Percentiles rank a stretch among this genome's conserved stretches.
Evolutionary conservation across 1,140 invertebrate genomes (phyloP).

Genomic region (Chelonus insularis): DNA sequence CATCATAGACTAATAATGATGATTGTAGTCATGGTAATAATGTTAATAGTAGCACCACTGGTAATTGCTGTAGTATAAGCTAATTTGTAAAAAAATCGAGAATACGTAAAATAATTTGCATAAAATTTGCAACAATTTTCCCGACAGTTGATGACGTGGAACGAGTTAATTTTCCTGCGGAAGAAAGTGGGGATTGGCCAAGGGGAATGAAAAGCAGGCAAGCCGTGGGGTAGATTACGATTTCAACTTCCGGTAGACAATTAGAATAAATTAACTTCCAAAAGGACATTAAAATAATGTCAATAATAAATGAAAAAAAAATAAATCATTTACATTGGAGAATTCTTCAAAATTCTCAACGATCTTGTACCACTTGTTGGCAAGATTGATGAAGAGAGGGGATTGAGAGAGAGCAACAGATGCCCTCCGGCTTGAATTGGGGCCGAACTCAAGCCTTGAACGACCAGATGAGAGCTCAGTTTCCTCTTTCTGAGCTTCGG

Average conservation of each 20-base stretch:
- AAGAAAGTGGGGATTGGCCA: background rate
- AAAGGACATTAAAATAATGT: background rate
- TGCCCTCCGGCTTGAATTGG: conserved; percentile 25
- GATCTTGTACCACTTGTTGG: conserved; percentile 23
- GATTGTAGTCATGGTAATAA: no score
- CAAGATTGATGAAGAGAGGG: background rate
- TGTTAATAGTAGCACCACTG: no score
- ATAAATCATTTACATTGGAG: background rate
- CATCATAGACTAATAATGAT: no score
- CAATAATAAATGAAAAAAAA: background rate
- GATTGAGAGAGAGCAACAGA: conserved; percentile 26
- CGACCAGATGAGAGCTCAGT: background rate
- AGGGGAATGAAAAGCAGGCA: no score
- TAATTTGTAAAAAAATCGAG: no score
- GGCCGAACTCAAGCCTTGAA: background rate
- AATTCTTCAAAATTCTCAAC: background rate
- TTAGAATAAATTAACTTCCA: background rate
- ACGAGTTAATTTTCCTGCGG: conserved; percentile 15
- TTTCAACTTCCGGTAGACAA: conserved; percentile 3
- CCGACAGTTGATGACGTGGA: background rate
- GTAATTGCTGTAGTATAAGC: no score
- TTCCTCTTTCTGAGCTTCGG: conserved; percentile 6
- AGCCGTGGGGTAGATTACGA: no score
- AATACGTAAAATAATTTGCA: background rate
- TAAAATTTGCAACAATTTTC: background rate